phyloP scores from a whole-genome alignment of 2,888 invertebrate species.

The Ectropis crepuscularia region DNA sequence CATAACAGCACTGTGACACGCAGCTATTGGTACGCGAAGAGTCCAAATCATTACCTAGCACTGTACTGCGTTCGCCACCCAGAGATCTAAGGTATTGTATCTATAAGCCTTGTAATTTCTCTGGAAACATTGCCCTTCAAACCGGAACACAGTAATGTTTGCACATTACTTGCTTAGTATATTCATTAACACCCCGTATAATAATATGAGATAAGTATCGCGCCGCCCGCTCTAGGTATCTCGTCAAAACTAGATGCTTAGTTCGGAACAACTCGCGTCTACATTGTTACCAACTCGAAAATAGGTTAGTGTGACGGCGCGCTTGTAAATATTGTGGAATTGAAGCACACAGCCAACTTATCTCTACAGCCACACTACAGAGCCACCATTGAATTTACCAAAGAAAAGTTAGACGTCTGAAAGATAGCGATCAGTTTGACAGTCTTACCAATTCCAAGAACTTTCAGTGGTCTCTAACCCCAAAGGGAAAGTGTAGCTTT shows the following conservation, averaged over 20 bases:
- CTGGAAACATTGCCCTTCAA: no score
- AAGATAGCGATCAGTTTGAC: not conserved
- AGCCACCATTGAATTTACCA: not conserved
- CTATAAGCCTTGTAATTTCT: no score
- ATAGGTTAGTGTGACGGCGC: slow-evolving; percentile 45
- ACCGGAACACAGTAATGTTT: no score
- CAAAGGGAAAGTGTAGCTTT: not conserved
- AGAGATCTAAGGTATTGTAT: no score
- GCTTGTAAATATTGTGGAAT: slow-evolving; percentile 41
- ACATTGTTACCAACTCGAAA: slow-evolving; percentile 41
- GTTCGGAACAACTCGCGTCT: slow-evolving; percentile 34
- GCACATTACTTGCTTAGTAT: no score
- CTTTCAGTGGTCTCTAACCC: not conserved
- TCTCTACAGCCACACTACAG: not conserved
- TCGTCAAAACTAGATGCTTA: slow-evolving; percentile 46
- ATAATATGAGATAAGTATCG: slow-evolving; percentile 5
- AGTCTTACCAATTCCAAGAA: not conserved
- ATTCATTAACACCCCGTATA: no score
- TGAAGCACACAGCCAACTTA: slow-evolving; percentile 23
- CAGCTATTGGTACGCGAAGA: no score
- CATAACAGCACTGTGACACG: no score
- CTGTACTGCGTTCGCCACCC: no score
- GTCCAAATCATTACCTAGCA: no score
- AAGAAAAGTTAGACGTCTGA: not conserved
- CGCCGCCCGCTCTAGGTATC: slow-evolving; percentile 39